A percentile compares a stretch with the other conserved stretches of the same genome.
phyloP scores from a whole-genome alignment of 2,797 vertebrate genomes.

The Coccyzus lansbergi region DNA sequence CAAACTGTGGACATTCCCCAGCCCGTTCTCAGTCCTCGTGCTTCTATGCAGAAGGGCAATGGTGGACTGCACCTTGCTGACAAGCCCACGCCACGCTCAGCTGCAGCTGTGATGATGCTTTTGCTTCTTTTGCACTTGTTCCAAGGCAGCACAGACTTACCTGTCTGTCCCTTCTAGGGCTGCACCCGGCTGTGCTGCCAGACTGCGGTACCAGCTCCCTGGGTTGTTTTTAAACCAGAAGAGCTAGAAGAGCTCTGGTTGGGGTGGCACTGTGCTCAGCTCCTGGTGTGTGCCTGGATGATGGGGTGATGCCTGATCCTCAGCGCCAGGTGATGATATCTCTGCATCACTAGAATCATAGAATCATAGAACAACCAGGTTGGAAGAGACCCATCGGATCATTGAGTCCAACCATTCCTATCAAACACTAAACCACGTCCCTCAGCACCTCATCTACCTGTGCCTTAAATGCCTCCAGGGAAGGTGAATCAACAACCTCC shows the following conservation, averaged over 20 bases:
- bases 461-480: no score
- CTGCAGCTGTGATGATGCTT: accelerated
- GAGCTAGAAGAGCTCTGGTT: neutral
- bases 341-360: no score
- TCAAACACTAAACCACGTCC: no score
- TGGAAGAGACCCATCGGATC: no score
- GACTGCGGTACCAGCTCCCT: neutral
- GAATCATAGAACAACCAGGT: no score
- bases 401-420: no score
- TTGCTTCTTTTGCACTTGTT: neutral
- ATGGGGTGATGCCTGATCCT: accelerated
- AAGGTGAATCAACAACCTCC: no score
- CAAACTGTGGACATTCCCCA: neutral
- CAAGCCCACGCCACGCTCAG: neutral
- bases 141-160: accelerated
- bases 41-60: accelerated
- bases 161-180: accelerated
- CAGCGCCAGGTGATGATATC: no score
- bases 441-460: no score
- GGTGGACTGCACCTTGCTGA: accelerated
- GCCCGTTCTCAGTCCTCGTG: neutral
- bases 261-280: neutral
- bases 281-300: accelerated
- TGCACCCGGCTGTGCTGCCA: neutral
- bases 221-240: neutral